A percentile compares a stretch with the other conserved stretches of the same genome.
Conservation (phyloP, 2,797 vertebrate genomes). For the Sylvia borin region DNA sequence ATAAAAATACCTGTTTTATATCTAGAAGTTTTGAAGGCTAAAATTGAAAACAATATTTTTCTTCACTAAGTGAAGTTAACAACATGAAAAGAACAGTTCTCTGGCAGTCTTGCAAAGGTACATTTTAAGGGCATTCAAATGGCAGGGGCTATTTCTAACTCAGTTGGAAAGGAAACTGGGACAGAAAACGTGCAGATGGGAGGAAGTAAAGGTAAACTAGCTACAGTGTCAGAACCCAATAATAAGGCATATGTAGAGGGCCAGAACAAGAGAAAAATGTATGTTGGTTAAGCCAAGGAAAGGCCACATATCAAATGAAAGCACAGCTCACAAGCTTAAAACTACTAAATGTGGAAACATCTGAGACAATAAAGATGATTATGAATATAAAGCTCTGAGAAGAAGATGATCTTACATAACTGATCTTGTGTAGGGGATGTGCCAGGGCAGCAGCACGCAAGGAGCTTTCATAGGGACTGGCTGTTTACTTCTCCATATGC, state of each 20-base stretch:
- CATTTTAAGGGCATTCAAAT: neutral
- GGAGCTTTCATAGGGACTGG: neutral
- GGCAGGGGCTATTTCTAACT: neutral
- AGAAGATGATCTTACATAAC: neutral
- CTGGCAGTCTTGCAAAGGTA: neutral
- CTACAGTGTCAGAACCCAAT: neutral
- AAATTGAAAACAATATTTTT: neutral
- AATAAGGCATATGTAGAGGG: neutral
- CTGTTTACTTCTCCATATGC: neutral
- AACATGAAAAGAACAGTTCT: neutral
- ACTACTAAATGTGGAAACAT: neutral
- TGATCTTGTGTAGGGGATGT: fast-evolving
- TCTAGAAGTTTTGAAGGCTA: neutral
- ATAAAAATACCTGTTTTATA: neutral
- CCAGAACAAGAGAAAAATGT: neutral
- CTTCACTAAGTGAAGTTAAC: neutral
- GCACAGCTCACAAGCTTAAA: neutral
- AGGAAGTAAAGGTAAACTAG: neutral
- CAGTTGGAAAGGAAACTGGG: neutral
- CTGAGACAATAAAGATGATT: neutral
- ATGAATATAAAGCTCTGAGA: neutral
- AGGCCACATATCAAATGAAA: neutral
- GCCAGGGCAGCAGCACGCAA: neutral
- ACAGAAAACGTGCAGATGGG: neutral
- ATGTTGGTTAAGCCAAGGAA: neutral